Base-by-base conservation (phyloP, 2,888 invertebrate species). In the Catocala nupta region DNA sequence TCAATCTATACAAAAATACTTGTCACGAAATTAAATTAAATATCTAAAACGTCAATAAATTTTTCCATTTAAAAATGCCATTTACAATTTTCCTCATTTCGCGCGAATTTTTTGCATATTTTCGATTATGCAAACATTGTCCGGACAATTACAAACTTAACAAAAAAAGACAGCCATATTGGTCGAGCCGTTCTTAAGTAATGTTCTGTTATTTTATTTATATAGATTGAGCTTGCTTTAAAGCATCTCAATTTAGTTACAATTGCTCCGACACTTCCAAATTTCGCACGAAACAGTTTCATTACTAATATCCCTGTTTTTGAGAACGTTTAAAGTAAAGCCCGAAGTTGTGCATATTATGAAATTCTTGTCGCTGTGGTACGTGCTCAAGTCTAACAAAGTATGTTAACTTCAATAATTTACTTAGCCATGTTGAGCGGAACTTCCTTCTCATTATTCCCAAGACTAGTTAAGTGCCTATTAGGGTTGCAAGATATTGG, bases 381-480 rank as follows among this genome's bases (percentile, higher is more conserved):
- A 61, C 63, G 63, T 48, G 56, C 70, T 67, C 60, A 75, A 73
- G 70, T 77, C 59, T 63, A 73, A 73, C 70, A 67, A 72, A 76
- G 66, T 73, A 48, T 65, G 55, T 65, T 69, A 73, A 76, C 68
- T 77, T 60, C 55, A 66, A 64, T 78, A 81, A 80, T 78, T 75
- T 76, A 71, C 74, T 82, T 75, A 70, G 71, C 66, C 55, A 55
- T 52, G 64, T 65, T 62, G 58, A 68, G 54, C 39, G 65, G 52
- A 68, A 77, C 75, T 83, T 78, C 55, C 59, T 55, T 60, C 74
- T 74, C 75, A 81, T 83, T 83, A 81, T 77, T 62, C 36, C 36
- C 36, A 39, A 9, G 36, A 39, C 36, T 39, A 39, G 36, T 39
- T 39, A 47, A 44, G 59, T 36, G 11, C 16, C n/a, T 48, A 39